Evolutionary conservation across 2,797 vertebrate species (phyloP).

Genomic region (Corythornis leucogaster): DNA sequence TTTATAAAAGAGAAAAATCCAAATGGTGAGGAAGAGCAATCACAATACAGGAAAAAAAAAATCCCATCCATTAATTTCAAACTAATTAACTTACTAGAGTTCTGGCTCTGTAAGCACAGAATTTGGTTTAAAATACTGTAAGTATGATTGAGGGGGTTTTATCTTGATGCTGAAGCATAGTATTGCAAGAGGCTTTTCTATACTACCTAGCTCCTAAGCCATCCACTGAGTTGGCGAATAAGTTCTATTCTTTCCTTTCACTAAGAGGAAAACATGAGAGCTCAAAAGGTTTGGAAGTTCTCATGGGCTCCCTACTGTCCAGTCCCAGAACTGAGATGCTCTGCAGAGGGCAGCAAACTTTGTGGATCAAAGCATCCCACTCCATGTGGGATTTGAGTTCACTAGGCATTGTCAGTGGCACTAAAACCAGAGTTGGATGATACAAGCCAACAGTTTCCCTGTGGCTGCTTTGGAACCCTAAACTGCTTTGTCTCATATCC

Average conservation of each 20-base stretch:
- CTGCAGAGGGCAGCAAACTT: neutral
- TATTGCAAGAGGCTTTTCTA: neutral
- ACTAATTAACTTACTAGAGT: neutral
- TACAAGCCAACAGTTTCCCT: neutral
- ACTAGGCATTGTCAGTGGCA: neutral
- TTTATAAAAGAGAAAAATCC: neutral
- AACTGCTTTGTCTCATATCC: neutral
- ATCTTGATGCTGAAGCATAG: neutral
- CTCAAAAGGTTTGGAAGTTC: conserved; percentile 47
- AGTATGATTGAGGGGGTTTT: no score
- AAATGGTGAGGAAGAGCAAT: neutral
- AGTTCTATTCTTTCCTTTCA: neutral
- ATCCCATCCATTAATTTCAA: neutral
- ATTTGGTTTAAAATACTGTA: no score
- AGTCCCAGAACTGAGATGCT: neutral
- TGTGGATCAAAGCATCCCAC: conserved; percentile 1
- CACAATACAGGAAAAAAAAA: neutral
- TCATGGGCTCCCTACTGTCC: neutral
- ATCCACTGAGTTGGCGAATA: neutral
- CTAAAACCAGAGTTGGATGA: neutral
- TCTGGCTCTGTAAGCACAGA: neutral
- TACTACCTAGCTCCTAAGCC: neutral
- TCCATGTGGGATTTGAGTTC: neutral
- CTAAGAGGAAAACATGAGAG: neutral
- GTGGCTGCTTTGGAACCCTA: neutral